Evolutionary conservation across 1,140 invertebrate genomes (phyloP).

Genomic region (Notospermus geniculatus): DNA sequence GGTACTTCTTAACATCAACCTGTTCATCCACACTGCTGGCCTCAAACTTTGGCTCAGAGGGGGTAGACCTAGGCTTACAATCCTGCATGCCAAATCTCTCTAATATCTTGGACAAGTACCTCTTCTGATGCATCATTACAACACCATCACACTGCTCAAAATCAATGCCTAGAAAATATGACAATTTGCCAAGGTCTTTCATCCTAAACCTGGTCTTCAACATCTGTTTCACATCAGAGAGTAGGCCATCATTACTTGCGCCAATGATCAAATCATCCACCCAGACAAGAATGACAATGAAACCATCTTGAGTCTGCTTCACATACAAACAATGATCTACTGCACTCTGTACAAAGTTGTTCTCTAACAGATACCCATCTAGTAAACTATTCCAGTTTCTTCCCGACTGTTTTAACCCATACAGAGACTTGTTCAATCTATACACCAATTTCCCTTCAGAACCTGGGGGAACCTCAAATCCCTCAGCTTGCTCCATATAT

Average conservation of each 20-base stretch:
- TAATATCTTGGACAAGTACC: too few relatives aligned
- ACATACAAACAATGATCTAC: too few relatives aligned
- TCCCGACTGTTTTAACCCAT: slow-evolving; percentile 15
- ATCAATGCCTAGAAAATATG: slow-evolving; percentile 8
- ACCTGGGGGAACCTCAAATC: too few relatives aligned
- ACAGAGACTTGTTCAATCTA: too few relatives aligned
- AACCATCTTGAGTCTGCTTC: neutral
- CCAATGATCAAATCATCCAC: slow-evolving; percentile 16
- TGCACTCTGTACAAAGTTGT: slow-evolving; percentile 6
- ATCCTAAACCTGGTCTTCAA: slow-evolving; percentile 11
- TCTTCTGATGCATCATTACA: too few relatives aligned
- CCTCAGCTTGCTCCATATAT: too few relatives aligned
- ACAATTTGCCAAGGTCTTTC: slow-evolving; percentile 8
- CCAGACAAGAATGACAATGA: slow-evolving; percentile 11
- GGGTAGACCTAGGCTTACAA: neutral
- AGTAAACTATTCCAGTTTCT: slow-evolving; percentile 7
- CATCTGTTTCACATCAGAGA: slow-evolving; percentile 13
- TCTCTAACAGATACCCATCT: neutral
- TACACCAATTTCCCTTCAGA: too few relatives aligned
- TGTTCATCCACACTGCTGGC: neutral
- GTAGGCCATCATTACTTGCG: neutral
- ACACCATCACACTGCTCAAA: slow-evolving; percentile 6
- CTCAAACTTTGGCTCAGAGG: neutral
- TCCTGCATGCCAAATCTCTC: too few relatives aligned
- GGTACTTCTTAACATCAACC: neutral